Evolutionary conservation across 2,113 vertebrate genomes (phyloP), one percentile per base, ranked within the genome.

Genomic region (Dasypus novemcinctus): DNA sequence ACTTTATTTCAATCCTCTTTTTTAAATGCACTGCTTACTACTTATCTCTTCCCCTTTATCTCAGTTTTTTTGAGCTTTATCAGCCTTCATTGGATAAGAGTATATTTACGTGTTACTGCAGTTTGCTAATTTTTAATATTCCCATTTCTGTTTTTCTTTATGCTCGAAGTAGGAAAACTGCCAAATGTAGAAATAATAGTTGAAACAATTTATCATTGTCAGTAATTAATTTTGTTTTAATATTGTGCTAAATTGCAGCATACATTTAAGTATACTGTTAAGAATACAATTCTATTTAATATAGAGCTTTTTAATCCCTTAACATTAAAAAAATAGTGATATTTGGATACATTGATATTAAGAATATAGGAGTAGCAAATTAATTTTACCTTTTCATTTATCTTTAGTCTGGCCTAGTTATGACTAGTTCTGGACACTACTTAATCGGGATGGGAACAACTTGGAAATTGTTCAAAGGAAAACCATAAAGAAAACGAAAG

Each of bases 381-480:
- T 87, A 94, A 87, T 87, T 94, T 93, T 93, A 52, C 41, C 69
- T 25, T 90, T 85, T 94, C 86, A 87, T 78, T 83, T 17, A 29
- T 84, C 75, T 46, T 93, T 88, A 91, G 69, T 85, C 61, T 69
- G 5, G 52, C 76, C 57, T 93, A 5, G 1, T 52, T 61, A 12
- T 93, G 54, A 69, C n/a, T 90, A 52, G 64, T 86, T 92, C 36
- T 94, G 71, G 46, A 68, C 66, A 74, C 87, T 90, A 57, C 71
- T 96, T 92, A 76, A 72, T 41, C 72, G 80, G 64, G 41, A 82
- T 54, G 49, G 82, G 25, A 74, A 41, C 49, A 92, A 52, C 49
- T 86, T 96, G 93, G 72, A 87, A 92, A 94, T 36, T 15, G 38
- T 82, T 96, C 75, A 84, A 52, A 93, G 90, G 71, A 93, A 93